Conservation (phyloP, 2,797 vertebrate genomes). For the Manis javanica region DNA sequence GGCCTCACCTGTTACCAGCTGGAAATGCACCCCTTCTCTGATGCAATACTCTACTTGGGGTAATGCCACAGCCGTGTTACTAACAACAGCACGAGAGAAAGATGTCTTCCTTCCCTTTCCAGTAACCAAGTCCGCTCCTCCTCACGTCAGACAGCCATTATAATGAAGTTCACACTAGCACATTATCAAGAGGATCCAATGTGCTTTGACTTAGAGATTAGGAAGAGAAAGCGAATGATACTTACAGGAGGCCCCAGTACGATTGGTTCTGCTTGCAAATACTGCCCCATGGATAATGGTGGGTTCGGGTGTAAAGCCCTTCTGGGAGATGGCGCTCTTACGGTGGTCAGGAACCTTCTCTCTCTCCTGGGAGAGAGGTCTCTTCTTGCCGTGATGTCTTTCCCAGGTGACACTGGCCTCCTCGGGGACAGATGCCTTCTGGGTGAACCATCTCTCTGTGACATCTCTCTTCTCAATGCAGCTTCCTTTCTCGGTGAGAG, state of each 20-base stretch:
- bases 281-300: conserved; percentile 89
- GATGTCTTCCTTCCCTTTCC: conserved; percentile 27
- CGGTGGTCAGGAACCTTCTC: conserved; percentile 92
- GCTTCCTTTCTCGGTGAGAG: conserved; percentile 93
- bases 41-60: background rate
- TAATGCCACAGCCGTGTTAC: background rate
- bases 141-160: background rate
- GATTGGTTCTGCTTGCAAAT: conserved; percentile 91
- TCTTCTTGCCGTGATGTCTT: conserved; percentile 90
- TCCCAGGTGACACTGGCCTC: conserved; percentile 93
- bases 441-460: conserved; percentile 93
- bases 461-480: conserved; percentile 94
- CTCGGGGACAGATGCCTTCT: conserved; percentile 94
- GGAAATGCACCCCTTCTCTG: background rate
- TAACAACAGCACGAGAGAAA: background rate
- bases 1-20: background rate
- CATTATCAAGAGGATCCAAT: background rate
- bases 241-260: conserved; percentile 89
- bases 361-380: conserved; percentile 92
- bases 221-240: conserved; percentile 69
- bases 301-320: conserved; percentile 93
- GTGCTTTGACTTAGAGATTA: background rate
- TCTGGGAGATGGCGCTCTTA: conserved; percentile 95
- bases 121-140: background rate
- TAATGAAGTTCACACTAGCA: background rate